Base-by-base conservation (phyloP, 2,888 invertebrate species). In the Pegoplata infirma region DNA sequence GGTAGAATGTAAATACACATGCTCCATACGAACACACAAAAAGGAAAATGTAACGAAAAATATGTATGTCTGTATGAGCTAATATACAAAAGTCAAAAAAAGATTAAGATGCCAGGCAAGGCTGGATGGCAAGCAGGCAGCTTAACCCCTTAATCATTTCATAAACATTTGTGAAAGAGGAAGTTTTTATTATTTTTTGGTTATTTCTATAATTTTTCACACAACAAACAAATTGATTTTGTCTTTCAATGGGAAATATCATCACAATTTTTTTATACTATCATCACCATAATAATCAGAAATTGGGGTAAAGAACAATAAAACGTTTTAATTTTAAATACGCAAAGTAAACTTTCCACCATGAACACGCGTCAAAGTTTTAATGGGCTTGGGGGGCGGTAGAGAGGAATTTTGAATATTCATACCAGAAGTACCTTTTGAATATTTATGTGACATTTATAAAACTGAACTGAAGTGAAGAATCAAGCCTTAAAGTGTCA, bases 391-490 rank as follows among this genome's bases (percentile, higher is more conserved):
- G n/a, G 76, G 17, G 25, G 5, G 40, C 59, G n/a, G n/a, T n/a
- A n/a, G n/a, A 69, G 17, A 19, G 5, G 3, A 55, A 32, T 16
- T 46, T 49, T 5, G 32, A 25, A 12, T n/a, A 4, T 25, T 25
- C 25, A n/a, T 32, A 32, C 3, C 36, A 40, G 36, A 40, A 40
- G 5, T 58, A 58, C 49, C 12, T 36, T 53, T 44, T 19, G 56
- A 75, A 75, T 75, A 79, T 79, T 71, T 79, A 71, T 71, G 66
- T 79, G 74, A 71, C 74, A 71, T 75, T 79, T 75, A 69, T 51
- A 66, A 16, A n/a, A n/a, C n/a, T n/a, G n/a, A n/a, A n/a, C n/a
- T n/a, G n/a, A n/a, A n/a, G n/a, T n/a, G n/a, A n/a, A n/a, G n/a
- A n/a, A n/a, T n/a, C n/a, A n/a, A n/a, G n/a, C n/a, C n/a, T n/a